phyloP scores from a whole-genome alignment of 2,888 invertebrate genomes.

The Megamerina dolium region DNA sequence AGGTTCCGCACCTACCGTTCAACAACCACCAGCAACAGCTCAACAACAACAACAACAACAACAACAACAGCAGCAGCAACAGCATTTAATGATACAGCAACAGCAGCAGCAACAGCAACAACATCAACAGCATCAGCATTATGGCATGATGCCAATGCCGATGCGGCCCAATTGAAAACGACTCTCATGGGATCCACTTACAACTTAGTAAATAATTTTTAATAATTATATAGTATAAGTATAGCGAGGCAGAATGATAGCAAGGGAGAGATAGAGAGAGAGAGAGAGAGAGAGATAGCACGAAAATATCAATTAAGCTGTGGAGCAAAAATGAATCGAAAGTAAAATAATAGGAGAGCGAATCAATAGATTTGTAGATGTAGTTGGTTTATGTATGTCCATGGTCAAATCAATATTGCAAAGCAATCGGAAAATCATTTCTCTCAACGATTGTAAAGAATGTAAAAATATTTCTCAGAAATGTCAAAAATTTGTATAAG shows the following conservation, averaged over 20 bases:
- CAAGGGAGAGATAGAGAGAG: background rate
- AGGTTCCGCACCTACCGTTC: conserved; percentile 23
- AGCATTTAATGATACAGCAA: conserved; percentile 28
- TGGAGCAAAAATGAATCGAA: no score
- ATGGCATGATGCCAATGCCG: conserved; percentile 44
- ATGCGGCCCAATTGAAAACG: conserved; percentile 43
- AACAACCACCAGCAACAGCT: conserved; percentile 25
- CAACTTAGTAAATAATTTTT: no score
- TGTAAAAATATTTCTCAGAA: no score
- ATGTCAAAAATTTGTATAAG: no score
- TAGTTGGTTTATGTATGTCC: no score
- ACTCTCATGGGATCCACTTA: conserved; percentile 35
- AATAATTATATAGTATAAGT: background rate
- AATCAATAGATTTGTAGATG: no score
- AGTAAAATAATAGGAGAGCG: no score
- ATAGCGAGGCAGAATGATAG: background rate
- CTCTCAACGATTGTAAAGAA: no score
- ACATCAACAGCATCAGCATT: conserved; percentile 35
- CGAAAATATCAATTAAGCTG: no score
- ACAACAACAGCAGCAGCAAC: conserved; percentile 30
- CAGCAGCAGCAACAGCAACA: conserved; percentile 30
- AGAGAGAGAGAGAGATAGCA: background rate
- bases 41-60: conserved; percentile 23
- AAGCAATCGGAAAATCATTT: no score
- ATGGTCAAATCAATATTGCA: no score